These are phyloP conservation scores for Drosophila testacea DNA, from an alignment of 2,888 invertebrate species.

Conservation along the genomic window DNA sequence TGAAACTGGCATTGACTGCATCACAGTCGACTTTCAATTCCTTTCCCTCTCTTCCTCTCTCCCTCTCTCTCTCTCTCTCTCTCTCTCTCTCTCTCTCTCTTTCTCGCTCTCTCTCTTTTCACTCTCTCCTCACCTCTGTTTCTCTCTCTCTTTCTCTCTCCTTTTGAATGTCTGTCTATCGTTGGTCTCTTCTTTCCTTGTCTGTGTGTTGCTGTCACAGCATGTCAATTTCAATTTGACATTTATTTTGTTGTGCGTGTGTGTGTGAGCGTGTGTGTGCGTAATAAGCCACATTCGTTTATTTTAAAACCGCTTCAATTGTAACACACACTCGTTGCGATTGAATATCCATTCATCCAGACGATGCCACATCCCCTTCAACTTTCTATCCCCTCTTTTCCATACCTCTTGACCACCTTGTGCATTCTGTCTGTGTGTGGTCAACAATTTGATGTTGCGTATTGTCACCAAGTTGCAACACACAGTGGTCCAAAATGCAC, in stretches of 20 bases:
- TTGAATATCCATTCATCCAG: slow-evolving; percentile 71
- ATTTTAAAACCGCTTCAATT: slow-evolving; percentile 80
- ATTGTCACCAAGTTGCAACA: slow-evolving; percentile 36
- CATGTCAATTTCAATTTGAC: slow-evolving; percentile 77
- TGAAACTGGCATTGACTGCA: slow-evolving; percentile 6
- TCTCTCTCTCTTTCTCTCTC: background rate
- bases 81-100: no score
- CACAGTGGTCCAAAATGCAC: no score
- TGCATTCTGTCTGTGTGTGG: slow-evolving; percentile 46
- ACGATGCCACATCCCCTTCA: slow-evolving; percentile 26
- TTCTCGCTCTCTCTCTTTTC: no score
- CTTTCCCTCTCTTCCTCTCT: no score
- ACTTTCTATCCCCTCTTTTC: background rate
- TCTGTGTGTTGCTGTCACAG: slow-evolving; percentile 54
- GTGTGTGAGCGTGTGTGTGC: slow-evolving; percentile 33
- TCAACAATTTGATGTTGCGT: slow-evolving; percentile 73
- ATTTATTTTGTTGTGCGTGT: slow-evolving; percentile 67
- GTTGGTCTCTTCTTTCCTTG: slow-evolving; percentile 8
- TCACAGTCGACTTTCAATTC: background rate
- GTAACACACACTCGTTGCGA: slow-evolving; percentile 66
- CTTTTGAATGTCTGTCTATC: background rate
- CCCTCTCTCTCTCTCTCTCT: background rate
- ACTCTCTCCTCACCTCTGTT: background rate
- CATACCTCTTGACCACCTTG: background rate
- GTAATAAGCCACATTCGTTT: slow-evolving; percentile 79